Conservation (phyloP, 2,888 invertebrate species). For the Nezara viridula region DNA sequence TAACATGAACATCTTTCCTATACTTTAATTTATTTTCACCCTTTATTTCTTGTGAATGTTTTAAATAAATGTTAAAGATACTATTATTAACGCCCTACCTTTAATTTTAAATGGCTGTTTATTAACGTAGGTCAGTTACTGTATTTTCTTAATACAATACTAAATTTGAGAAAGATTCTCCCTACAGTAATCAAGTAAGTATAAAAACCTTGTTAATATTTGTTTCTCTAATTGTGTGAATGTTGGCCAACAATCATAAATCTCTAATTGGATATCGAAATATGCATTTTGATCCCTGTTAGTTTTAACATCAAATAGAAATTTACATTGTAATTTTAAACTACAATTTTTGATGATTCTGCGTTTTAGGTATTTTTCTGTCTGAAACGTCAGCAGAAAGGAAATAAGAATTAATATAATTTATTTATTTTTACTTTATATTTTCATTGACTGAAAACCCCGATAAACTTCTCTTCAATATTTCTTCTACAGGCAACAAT, state of each 20-base stretch:
- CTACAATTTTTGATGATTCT: too few species aligned
- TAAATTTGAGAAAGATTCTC: not conserved
- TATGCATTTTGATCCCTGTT: too few species aligned
- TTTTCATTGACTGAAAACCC: too few species aligned
- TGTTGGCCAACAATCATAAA: not conserved
- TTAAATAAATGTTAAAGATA: not conserved
- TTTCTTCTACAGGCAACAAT: too few species aligned
- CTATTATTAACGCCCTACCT: not conserved
- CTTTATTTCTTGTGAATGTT: not conserved
- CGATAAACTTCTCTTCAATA: too few species aligned
- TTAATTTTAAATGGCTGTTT: not conserved
- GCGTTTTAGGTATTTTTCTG: too few species aligned
- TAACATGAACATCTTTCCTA: slow-evolving; percentile 18
- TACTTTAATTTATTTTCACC: slow-evolving; percentile 55
- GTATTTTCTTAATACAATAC: not conserved
- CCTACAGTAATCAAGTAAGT: not conserved
- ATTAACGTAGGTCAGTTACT: not conserved
- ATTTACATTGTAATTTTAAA: too few species aligned
- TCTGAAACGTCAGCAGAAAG: too few species aligned
- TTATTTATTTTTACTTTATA: too few species aligned
- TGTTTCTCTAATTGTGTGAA: not conserved
- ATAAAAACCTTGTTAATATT: not conserved
- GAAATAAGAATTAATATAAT: too few species aligned
- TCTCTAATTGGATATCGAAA: not conserved
- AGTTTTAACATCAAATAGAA: too few species aligned